Evolutionary conservation across 1,140 invertebrate species (phyloP), one percentile per base, ranked within the genome.

Genomic region (Apocrypta bakeri): DNA sequence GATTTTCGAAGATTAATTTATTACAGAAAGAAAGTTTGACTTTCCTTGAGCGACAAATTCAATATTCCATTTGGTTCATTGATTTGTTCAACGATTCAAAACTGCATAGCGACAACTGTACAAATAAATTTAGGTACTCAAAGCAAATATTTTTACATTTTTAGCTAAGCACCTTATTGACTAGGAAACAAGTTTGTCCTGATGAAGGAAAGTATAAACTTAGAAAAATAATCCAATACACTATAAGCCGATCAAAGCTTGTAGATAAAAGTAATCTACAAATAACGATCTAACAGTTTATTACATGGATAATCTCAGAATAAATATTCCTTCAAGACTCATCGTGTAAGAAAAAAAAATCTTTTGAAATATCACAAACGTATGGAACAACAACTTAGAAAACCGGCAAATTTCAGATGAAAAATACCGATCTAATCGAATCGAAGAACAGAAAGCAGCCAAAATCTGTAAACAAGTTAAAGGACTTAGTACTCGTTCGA

Each of bases 401-500:
- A n/a, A n/a, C 40, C 40, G 9, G 14, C 9, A 48, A 48, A 21
- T 56, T n/a, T 56, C 48, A 56, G 17, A 56, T n/a, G 2, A 56
- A 56, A 48, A 56, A 17, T 8, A 56, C 17, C 21, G 48, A 1
- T 17, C 7, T 56, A 6, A 56, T n/a, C 48, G 48, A 56, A 21
- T 56, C 21, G 21, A 29, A 21, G 24, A 24, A 1, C 14, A 31
- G 42, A 40, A 68, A 37, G 7, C 33, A 40, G 71, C 71, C 6
- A 29, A 29, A 66, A n/a, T 8, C 21, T n/a, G 7, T n/a, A 14
- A 25, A 29, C 9, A 25, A 66, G 64, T 66, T 24, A 40, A 40
- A 56, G 75, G 75, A 9, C 63, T 78, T 78, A 68, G 75, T 68
- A 78, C 75, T 29, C 75, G 56, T n/a, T 17, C 27, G 31, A 17